Evolutionary conservation across 2,888 invertebrate species (phyloP).

Genomic region (Rhogogaster chlorosoma): DNA sequence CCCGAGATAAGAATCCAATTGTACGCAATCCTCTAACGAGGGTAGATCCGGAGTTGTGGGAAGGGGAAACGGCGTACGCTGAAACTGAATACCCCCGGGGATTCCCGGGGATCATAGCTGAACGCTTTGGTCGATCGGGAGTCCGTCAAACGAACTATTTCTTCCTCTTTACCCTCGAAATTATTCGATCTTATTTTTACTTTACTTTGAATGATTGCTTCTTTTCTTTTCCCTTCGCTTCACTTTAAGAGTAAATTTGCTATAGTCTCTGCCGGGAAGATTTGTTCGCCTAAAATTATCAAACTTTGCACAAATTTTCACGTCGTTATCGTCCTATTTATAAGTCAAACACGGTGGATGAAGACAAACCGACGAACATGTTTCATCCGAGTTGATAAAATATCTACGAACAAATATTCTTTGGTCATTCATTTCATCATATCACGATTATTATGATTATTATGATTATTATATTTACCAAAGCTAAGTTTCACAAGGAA

Average conservation of each 20-base stretch:
- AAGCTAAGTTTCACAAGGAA: not conserved
- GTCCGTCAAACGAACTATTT: conserved; percentile 43
- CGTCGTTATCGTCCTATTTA: not conserved
- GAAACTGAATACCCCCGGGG: conserved; percentile 38
- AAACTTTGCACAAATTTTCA: not conserved
- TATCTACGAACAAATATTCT: not conserved
- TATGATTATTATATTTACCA: not conserved
- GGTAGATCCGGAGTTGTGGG: conserved; percentile 30
- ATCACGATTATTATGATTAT: not conserved
- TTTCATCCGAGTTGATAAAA: not conserved
- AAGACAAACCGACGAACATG: not conserved
- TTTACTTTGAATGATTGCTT: not conserved
- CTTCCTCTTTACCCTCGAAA: not conserved
- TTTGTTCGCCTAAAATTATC: not conserved
- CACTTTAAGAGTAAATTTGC: not conserved
- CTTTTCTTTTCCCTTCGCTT: not conserved
- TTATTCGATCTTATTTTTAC: not conserved
- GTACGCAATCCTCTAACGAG: conserved; percentile 48
- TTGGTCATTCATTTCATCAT: no score
- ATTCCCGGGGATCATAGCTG: conserved; percentile 46
- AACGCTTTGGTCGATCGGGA: conserved; percentile 47
- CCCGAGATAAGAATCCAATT: conserved; percentile 46
- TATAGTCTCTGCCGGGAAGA: not conserved
- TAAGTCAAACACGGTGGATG: not conserved
- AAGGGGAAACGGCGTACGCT: conserved; percentile 15